Conservation (phyloP, 2,888 invertebrate species). For the Sinhomidia bicolor region DNA sequence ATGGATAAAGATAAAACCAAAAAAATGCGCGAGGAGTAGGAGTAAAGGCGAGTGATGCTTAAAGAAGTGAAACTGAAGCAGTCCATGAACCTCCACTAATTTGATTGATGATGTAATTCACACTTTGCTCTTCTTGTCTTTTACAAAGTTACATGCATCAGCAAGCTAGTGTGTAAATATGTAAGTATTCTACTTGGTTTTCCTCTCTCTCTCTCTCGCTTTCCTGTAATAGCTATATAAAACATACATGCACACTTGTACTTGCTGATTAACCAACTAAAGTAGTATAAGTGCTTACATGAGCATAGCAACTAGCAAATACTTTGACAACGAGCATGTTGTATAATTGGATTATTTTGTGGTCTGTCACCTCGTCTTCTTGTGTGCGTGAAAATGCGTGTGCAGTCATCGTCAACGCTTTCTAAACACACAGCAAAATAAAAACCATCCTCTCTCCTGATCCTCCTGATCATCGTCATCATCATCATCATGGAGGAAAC, state of each 20-base stretch:
- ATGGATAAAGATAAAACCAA: no score
- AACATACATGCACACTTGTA: no score
- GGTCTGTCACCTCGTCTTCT: constrained; percentile 60
- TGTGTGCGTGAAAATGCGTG: constrained; percentile 7
- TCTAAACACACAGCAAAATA: neutral
- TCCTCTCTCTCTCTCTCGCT: neutral
- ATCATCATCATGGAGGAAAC: neutral
- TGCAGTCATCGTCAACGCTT: neutral
- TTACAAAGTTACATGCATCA: neutral
- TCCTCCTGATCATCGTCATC: neutral
- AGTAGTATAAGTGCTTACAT: no score
- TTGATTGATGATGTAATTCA: constrained; percentile 52
- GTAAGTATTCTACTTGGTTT: neutral
- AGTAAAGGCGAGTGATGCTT: no score
- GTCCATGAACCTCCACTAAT: constrained; percentile 32
- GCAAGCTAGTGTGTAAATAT: neutral
- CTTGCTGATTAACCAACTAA: neutral
- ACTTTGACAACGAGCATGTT: neutral
- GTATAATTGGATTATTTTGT: constrained; percentile 71
- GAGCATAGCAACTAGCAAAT: no score
- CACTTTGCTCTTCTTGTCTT: neutral
- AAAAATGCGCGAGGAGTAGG: neutral
- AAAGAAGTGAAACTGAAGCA: neutral
- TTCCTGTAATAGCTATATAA: neutral
- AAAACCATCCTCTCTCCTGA: neutral